Conservation (phyloP, 2,797 vertebrate species). For the Pangasius sanitwongsei region DNA sequence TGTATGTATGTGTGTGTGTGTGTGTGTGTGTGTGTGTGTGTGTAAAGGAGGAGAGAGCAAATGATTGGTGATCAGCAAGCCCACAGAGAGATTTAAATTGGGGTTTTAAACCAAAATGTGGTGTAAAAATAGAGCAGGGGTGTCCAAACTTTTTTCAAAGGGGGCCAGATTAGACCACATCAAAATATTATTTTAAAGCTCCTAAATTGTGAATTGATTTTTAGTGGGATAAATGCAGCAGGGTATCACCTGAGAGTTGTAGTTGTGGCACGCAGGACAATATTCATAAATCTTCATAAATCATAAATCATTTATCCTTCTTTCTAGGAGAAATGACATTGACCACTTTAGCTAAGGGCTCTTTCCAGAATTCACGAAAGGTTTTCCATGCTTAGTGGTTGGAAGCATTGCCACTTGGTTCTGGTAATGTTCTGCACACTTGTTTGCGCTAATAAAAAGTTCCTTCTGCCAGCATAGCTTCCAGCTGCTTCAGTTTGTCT, state of each 20-base stretch:
- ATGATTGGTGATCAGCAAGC: slow-evolving; percentile 58
- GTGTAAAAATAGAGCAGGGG: not conserved
- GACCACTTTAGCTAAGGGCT: not conserved
- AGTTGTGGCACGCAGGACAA: not conserved
- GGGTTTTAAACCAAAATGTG: not conserved
- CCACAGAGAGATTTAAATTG: slow-evolving; percentile 47
- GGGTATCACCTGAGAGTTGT: not conserved
- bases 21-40: slow-evolving; percentile 55
- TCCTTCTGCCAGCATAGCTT: not conserved
- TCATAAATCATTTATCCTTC: not conserved
- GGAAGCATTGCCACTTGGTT: not conserved
- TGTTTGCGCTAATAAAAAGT: not conserved
- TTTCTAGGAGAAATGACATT: not conserved
- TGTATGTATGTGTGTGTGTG: slow-evolving; percentile 53
- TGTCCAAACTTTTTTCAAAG: not conserved
- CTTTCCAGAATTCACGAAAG: not conserved
- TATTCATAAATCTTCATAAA: not conserved
- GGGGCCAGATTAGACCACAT: not conserved
- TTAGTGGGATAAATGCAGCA: not conserved
- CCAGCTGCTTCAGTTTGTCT: not conserved
- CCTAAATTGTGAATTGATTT: not conserved
- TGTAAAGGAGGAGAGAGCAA: slow-evolving; percentile 39
- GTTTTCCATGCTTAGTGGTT: not conserved
- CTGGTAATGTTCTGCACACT: not conserved
- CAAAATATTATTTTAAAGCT: not conserved